phyloP scores from a whole-genome alignment of 2,888 invertebrate genomes.

The Timandra comae region DNA sequence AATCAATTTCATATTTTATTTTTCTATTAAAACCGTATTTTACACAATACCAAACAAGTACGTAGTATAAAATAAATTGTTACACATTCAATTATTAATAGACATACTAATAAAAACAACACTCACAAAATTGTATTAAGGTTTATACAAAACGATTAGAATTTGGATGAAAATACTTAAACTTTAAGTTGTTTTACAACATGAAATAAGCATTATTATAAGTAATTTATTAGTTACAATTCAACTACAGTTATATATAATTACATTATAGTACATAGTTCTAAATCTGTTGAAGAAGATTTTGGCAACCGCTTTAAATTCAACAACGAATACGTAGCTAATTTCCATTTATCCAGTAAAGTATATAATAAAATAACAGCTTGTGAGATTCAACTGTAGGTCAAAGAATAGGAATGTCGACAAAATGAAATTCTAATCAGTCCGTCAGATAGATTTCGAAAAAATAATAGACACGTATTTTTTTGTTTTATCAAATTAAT shows the following conservation, averaged over 20 bases:
- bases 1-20: constrained; percentile 8
- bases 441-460: too few species aligned
- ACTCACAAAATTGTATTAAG: constrained; percentile 10
- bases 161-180: not conserved
- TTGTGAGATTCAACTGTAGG: too few species aligned
- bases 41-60: constrained; percentile 16
- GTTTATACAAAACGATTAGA: too few species aligned
- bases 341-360: too few species aligned
- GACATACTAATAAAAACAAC: constrained; percentile 1
- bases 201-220: constrained; percentile 7
- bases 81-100: constrained; percentile 6
- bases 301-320: not conserved
- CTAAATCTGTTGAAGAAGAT: constrained; percentile 1
- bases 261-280: constrained; percentile 2
- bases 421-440: too few species aligned
- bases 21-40: constrained; percentile 20
- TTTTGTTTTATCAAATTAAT: too few species aligned
- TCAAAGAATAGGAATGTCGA: too few species aligned
- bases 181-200: constrained; percentile 13
- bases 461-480: too few species aligned
- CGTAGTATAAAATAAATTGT: constrained; percentile 13
- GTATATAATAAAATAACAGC: too few species aligned
- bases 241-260: constrained; percentile 3
- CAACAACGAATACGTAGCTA: not conserved
- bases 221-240: constrained; percentile 9